Base-by-base conservation (phyloP, 2,797 vertebrate species). In the Chromis chromis region DNA sequence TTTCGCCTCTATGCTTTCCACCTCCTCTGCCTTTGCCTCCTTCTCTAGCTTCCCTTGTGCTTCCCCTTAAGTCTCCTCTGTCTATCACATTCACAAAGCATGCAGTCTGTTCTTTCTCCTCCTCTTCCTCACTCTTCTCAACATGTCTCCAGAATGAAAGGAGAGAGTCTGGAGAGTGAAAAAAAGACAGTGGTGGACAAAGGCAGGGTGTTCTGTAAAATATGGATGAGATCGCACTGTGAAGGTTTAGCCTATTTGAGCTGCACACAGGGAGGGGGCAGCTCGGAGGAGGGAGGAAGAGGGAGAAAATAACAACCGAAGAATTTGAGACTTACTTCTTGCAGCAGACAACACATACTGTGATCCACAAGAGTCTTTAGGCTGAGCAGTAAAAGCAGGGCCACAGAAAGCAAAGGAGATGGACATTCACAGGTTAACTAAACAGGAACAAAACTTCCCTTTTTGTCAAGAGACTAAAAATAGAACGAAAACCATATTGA, bases 211-310 rank as follows among this genome's bases (percentile, higher is more conserved):
- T 48, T 28, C 36, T 56, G 48, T 76, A 60, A 83, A 84, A 74
- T 63, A 74, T 88, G 52, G 67, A 84, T 76, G 70, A 78, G 33
- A 52, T 12, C 19, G 22, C 13, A 2, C 44, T 74, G 70, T 73
- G 55, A 63, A 33, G 56, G 28, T 56, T 73, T 52, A 16, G 42
- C 55, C 42, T 36, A 36, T 76, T 16, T 74, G 33, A 75, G 56
- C 42, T 63, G n/a, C 53, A 58, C 57, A 60, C 1, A 11, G 8
- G n/a, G 21, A 13, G 1, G 11, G 6, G 22, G 13, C 10, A 19
- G 49, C 21, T n/a, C 64, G 36, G 12, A 44, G 48, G 12, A 22
- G 22, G 67, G 52, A 33, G 24, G 39, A 64, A 46, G 25, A 65
- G 16, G 19, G 39, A 67, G 17, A 74, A 69, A 76, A 68, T 40